Base-by-base conservation (phyloP, 2,888 invertebrate species). In the Cosmopolites sordidus region DNA sequence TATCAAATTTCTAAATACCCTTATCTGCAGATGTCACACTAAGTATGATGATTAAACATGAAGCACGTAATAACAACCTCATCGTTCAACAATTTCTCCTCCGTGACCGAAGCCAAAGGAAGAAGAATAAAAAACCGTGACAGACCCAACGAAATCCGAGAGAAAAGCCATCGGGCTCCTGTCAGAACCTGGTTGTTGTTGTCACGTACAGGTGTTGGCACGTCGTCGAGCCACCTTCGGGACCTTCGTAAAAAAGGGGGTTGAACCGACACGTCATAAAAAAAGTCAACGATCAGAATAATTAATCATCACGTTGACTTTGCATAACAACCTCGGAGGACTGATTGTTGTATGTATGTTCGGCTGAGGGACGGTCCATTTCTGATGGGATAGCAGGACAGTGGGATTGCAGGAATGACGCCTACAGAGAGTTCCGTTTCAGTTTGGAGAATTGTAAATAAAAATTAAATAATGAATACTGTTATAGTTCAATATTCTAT, bases 301-400 rank as follows among this genome's bases (percentile, higher is more conserved):
- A 59, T 59, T 56, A 59, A 59, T 57, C 56, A 59, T 49, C 47
- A 42, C 43, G 54, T 51, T 51, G 54, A 52, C 51, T 44, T 52
- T 48, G 56, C 48, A 52, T 48, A 54, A 52, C 45, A 54, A 54
- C 49, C 44, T 46, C 47, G 44, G 51, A 48, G 42, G 50, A 56
- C 53, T 56, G 45, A 52, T 58, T 50, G 41, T 58, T 58, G 55
- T 58, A 8, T 58, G 52, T 58, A 41, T 42, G 17, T 54, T 44
- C 54, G 50, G 42, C 43, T 46, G 42, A 49, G 29, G 46, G 49
- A 33, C 22, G n/a, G 44, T 44, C 44, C 37, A 43, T 17, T 17
- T 54, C 47, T 50, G 43, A 39, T 47, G 12, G 33, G 43, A 27
- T 37, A 6, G 38, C 47, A 52, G 47, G 52, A 38, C 47, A 4